phyloP scores from a whole-genome alignment of 2,797 vertebrate genomes.

The Cephalopachus bancanus region DNA sequence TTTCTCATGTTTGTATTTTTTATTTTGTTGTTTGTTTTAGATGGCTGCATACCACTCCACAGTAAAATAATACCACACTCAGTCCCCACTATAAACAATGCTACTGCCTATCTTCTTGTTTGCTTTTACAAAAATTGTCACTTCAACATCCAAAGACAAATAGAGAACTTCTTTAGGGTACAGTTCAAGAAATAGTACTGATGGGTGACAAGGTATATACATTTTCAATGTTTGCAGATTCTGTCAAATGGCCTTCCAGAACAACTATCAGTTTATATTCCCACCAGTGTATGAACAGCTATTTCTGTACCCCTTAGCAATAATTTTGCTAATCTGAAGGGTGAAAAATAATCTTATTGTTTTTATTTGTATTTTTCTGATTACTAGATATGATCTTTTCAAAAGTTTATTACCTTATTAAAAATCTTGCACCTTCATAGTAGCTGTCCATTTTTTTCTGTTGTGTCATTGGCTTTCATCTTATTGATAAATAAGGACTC shows the following conservation, averaged over 20 bases:
- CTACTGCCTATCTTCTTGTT: background rate
- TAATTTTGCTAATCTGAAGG: background rate
- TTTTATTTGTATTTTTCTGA: constrained; percentile 46
- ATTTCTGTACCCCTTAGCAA: background rate
- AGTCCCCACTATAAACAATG: background rate
- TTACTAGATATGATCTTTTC: constrained; percentile 37
- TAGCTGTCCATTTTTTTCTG: background rate
- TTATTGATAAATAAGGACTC: background rate
- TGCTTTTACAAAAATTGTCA: background rate
- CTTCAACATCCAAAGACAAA: background rate
- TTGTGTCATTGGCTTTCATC: background rate
- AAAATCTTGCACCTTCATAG: background rate
- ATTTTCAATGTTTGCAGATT: background rate
- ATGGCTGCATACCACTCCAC: background rate
- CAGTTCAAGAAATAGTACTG: background rate
- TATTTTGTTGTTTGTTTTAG: background rate
- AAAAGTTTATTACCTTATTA: background rate
- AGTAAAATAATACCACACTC: background rate
- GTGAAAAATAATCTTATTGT: constrained; percentile 5
- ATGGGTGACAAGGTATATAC: background rate
- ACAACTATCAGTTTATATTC: background rate
- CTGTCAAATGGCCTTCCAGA: background rate
- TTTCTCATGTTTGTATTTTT: background rate
- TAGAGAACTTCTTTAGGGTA: background rate
- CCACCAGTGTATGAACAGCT: background rate